Evolutionary conservation across 1,140 invertebrate species (phyloP).

Genomic region (Sarcophaga peregrina): DNA sequence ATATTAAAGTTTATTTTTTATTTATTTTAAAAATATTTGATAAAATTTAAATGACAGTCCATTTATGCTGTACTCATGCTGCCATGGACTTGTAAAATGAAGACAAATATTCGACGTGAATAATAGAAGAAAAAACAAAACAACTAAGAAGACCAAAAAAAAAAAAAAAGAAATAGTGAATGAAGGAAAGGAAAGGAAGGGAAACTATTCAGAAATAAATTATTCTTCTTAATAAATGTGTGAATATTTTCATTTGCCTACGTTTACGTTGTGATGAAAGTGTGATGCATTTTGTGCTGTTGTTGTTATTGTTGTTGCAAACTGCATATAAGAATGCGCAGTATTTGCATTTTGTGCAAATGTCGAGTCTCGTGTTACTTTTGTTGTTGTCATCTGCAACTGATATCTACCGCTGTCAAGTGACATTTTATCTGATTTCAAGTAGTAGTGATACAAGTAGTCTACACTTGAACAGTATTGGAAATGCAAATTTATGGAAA

Average conservation of each 20-base stretch:
- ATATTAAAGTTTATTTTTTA: too few relatives aligned
- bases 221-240: background rate
- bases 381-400: constrained; percentile 32
- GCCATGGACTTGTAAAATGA: too few relatives aligned
- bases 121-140: too few relatives aligned
- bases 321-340: constrained; percentile 13
- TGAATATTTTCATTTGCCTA: constrained; percentile 23
- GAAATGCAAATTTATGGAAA: constrained; percentile 40
- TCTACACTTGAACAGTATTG: constrained; percentile 32
- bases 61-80: too few relatives aligned
- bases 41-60: too few relatives aligned
- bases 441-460: constrained; percentile 23
- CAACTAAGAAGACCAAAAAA: too few relatives aligned
- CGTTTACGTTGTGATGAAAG: background rate
- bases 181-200: background rate
- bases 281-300: background rate
- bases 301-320: background rate
- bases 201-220: background rate
- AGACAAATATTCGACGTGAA: too few relatives aligned
- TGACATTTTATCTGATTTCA: constrained; percentile 29
- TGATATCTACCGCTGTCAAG: constrained; percentile 39
- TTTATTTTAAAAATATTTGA: too few relatives aligned
- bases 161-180: too few relatives aligned
- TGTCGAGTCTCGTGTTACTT: constrained; percentile 6
- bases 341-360: constrained; percentile 37